These are phyloP conservation scores for Antheraea assamensis DNA, from an alignment of 2,888 invertebrate species.

Conservation along the genomic window DNA sequence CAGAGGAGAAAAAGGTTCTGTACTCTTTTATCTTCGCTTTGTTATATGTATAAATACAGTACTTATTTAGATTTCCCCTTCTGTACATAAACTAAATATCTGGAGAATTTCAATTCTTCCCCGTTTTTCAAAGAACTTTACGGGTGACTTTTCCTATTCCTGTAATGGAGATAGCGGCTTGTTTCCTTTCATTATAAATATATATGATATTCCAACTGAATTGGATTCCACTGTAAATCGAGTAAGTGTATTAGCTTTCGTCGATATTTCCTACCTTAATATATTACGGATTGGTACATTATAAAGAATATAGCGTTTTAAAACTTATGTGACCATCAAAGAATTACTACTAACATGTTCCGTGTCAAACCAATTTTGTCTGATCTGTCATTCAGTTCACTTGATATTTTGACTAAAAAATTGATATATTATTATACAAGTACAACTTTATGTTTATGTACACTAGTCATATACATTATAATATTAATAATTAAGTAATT, in stretches of 20 bases:
- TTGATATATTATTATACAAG: too few species aligned
- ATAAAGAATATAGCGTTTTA: conserved; percentile 11
- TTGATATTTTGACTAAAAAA: too few species aligned
- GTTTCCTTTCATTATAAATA: conserved; percentile 53
- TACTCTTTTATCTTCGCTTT: too few species aligned
- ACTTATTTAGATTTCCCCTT: background rate
- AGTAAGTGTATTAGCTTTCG: conserved; percentile 70
- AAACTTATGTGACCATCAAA: too few species aligned
- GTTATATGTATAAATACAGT: background rate
- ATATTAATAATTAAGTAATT: too few species aligned
- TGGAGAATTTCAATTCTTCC: conserved; percentile 5
- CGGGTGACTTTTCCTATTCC: conserved; percentile 20
- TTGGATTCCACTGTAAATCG: conserved; percentile 62
- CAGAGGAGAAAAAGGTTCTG: too few species aligned
- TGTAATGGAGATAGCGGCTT: conserved; percentile 26
- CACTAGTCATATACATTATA: too few species aligned
- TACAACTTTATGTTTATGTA: too few species aligned
- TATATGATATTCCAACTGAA: conserved; percentile 54
- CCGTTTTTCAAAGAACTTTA: background rate
- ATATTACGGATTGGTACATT: conserved; percentile 45
- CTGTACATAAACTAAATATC: background rate
- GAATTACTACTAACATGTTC: too few species aligned
- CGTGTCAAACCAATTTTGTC: too few species aligned
- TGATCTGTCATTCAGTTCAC: too few species aligned
- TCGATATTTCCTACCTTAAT: conserved; percentile 53